These are phyloP conservation scores for Ailurus styani DNA, from an alignment of 2,113 vertebrate genomes.

Conservation along the genomic window DNA sequence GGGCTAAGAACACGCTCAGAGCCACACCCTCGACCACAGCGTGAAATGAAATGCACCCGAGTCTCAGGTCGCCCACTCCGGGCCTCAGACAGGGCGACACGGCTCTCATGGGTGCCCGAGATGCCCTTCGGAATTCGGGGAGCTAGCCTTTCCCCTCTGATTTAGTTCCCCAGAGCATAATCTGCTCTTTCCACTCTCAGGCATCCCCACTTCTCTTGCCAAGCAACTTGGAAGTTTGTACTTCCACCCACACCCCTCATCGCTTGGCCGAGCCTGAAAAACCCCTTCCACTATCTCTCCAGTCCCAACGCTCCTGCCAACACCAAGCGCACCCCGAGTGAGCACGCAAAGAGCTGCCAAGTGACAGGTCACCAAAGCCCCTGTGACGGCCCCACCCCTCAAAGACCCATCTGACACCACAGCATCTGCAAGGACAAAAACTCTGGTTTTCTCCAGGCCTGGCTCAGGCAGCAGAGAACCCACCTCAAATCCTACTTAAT, in stretches of 20 bases:
- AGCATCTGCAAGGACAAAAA: neutral
- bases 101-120: neutral
- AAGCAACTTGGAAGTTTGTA: constrained; percentile 1
- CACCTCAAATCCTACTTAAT: neutral
- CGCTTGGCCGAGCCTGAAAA: neutral
- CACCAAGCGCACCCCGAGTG: neutral
- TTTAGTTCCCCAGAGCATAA: neutral
- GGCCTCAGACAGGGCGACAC: neutral
- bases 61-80: neutral
- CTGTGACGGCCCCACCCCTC: neutral
- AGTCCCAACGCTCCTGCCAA: neutral
- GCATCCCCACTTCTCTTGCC: neutral
- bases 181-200: neutral
- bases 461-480: neutral
- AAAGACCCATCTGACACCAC: neutral
- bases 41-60: neutral
- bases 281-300: neutral
- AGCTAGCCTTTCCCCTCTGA: neutral
- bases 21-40: neutral
- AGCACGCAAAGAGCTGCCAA: neutral
- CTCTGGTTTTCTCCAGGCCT: neutral
- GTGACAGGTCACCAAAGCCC: neutral
- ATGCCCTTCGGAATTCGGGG: neutral
- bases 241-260: neutral
- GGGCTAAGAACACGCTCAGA: neutral